These are phyloP conservation scores for Parthenolecanium corni DNA, from an alignment of 2,888 invertebrate species.

Conservation along the genomic window DNA sequence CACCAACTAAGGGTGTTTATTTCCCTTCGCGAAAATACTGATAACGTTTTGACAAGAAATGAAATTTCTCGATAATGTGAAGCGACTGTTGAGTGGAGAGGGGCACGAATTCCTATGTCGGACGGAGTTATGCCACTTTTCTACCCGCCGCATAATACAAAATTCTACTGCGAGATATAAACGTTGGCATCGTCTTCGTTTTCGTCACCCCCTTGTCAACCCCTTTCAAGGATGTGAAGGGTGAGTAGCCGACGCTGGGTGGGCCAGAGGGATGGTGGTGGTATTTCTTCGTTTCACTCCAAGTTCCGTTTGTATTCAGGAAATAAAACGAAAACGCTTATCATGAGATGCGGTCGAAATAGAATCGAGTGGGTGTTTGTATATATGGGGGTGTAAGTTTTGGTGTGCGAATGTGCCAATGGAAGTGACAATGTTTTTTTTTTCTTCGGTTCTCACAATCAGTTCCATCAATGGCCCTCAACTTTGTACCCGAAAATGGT, in stretches of 20 bases:
- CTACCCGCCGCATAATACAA: neutral
- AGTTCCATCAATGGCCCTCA: too few relatives aligned
- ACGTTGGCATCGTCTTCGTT: neutral
- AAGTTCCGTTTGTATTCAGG: constrained; percentile 25
- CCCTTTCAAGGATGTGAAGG: neutral
- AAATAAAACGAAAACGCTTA: constrained; percentile 28
- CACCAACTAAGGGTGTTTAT: constrained; percentile 20
- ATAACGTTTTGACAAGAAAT: constrained; percentile 28
- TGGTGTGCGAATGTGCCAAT: too few relatives aligned
- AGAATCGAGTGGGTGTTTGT: too few relatives aligned
- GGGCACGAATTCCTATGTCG: constrained; percentile 23
- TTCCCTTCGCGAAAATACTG: constrained; percentile 24
- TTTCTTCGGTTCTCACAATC: too few relatives aligned
- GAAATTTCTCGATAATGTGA: constrained; percentile 28
- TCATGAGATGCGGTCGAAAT: neutral
- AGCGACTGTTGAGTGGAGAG: constrained; percentile 17
- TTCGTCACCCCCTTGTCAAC: too few relatives aligned
- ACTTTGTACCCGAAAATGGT: too few relatives aligned
- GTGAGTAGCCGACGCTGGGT: neutral
- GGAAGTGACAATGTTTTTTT: too few relatives aligned
- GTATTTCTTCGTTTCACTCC: constrained; percentile 2
- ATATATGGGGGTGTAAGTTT: too few relatives aligned
- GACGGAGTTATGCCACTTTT: constrained; percentile 10
- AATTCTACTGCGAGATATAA: neutral
- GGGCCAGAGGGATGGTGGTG: constrained; percentile 13